Evolutionary conservation across 2,797 vertebrate genomes (phyloP).

Genomic region (Lepus oiostolus): DNA sequence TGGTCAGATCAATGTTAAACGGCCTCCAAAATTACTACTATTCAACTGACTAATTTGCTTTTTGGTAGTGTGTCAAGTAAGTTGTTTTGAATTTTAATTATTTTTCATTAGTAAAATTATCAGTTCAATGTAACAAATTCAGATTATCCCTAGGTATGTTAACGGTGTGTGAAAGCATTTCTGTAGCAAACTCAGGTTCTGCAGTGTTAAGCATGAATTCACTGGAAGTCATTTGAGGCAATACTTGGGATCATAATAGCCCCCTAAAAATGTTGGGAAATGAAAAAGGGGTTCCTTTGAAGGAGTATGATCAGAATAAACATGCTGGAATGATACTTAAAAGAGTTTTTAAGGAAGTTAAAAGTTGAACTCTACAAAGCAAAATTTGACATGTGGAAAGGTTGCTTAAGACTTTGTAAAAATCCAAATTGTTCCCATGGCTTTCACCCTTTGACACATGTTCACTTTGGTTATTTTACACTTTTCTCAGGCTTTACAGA

Average conservation of each 20-base stretch:
- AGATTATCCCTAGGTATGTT: background rate
- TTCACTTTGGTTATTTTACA: background rate
- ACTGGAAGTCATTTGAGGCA: background rate
- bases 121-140: background rate
- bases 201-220: background rate
- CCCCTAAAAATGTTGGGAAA: conserved; percentile 35
- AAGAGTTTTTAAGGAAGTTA: background rate
- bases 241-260: background rate
- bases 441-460: conserved; percentile 18
- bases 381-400: background rate
- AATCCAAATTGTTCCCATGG: conserved; percentile 31
- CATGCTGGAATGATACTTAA: conserved; percentile 49
- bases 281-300: background rate
- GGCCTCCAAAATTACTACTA: background rate
- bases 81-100: conserved; percentile 8
- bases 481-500: conserved; percentile 41
- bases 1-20: conserved; percentile 47
- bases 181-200: conserved; percentile 3
- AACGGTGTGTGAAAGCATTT: background rate
- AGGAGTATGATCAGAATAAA: conserved; percentile 1
- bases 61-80: conserved; percentile 23
- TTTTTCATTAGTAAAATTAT: background rate
- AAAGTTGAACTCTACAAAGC: conserved; percentile 21
- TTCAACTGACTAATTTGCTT: conserved; percentile 9
- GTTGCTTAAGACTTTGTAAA: conserved; percentile 37